Evolutionary conservation across 2,113 vertebrate genomes (phyloP).

Genomic region (Capreolus pygargus): DNA sequence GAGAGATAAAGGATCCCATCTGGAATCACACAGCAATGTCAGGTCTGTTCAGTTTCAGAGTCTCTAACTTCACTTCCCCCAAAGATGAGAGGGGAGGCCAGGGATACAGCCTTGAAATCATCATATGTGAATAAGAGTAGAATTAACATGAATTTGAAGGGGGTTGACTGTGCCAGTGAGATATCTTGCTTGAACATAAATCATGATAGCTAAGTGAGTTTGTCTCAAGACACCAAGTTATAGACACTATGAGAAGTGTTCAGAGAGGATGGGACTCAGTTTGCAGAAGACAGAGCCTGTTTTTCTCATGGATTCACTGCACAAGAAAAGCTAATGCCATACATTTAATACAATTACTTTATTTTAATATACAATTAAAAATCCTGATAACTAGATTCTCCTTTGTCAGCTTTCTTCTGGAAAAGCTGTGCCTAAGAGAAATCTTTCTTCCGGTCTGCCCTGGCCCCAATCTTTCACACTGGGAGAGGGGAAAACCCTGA

Average conservation of each 20-base stretch:
- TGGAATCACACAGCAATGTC: background rate
- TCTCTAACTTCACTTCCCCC: background rate
- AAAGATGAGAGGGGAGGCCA: background rate
- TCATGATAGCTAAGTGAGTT: background rate
- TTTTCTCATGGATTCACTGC: background rate
- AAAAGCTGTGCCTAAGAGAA: slow-evolving; percentile 31
- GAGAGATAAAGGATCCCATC: background rate
- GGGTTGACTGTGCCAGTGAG: background rate
- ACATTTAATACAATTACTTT: background rate
- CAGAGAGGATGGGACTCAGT: background rate
- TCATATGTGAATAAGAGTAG: background rate
- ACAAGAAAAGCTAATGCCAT: background rate
- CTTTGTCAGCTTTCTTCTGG: slow-evolving; percentile 38
- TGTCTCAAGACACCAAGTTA: background rate
- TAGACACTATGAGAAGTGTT: background rate
- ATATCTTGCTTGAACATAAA: background rate
- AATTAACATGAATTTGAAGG: background rate
- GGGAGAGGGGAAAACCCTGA: slow-evolving; percentile 46
- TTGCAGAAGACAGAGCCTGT: background rate
- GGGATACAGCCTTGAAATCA: background rate
- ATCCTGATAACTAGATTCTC: background rate
- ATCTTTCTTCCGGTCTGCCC: background rate
- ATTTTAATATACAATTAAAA: slow-evolving; percentile 56
- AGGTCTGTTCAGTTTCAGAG: background rate
- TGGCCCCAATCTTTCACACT: slow-evolving; percentile 59